A percentile compares a stretch with the other conserved stretches of the same genome.
Conservation (phyloP, 2,797 vertebrate genomes). For the Enteromius argenteus region DNA sequence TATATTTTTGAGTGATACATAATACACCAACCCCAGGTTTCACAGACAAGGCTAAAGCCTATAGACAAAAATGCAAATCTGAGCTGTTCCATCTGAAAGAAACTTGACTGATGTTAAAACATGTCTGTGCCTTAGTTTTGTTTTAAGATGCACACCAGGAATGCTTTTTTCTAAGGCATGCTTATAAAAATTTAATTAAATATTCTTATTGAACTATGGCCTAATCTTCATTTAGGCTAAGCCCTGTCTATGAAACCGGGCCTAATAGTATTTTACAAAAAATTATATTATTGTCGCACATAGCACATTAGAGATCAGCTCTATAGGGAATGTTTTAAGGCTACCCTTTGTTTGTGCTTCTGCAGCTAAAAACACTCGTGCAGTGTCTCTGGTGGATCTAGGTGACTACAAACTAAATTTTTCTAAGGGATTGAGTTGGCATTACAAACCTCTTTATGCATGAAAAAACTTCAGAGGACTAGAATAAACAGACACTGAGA, state of each 20-base stretch:
- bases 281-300: background rate
- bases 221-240: too few species aligned
- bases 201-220: too few species aligned
- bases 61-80: too few species aligned
- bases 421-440: slow-evolving; percentile 46
- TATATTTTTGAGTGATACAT: background rate
- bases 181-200: too few species aligned
- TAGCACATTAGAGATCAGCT: background rate
- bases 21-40: background rate
- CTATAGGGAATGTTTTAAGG: background rate
- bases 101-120: too few species aligned
- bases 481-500: slow-evolving; percentile 53
- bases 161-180: too few species aligned
- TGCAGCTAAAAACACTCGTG: background rate
- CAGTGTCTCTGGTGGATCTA: slow-evolving; percentile 20
- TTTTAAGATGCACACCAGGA: too few species aligned
- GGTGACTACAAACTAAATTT: slow-evolving; percentile 30
- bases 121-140: too few species aligned
- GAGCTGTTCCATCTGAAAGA: too few species aligned
- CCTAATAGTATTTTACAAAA: background rate
- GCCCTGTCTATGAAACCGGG: too few species aligned
- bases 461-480: slow-evolving; percentile 45
- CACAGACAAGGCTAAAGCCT: too few species aligned
- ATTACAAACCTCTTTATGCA: slow-evolving; percentile 54
- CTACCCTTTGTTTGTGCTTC: background rate